Percentiles rank a stretch among this genome's conserved stretches.
Conservation (phyloP, 2,888 invertebrate species). For the Germaria angustata region DNA sequence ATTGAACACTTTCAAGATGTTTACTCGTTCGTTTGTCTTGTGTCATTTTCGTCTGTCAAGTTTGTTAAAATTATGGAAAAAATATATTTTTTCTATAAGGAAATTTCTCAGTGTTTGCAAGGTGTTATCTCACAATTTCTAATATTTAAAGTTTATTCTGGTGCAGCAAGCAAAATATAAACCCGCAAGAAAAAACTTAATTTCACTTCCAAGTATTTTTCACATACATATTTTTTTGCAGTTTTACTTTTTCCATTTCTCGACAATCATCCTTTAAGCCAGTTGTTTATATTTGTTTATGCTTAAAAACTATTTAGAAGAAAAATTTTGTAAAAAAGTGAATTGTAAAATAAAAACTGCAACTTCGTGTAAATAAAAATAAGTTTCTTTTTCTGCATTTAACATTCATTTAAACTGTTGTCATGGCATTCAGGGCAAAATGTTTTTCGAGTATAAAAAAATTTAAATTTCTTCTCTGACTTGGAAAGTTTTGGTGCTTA, state of each 20-base stretch:
- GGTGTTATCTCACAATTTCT: not conserved
- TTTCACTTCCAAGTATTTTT: conserved; percentile 28
- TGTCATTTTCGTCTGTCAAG: conserved; percentile 33
- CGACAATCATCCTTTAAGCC: conserved; percentile 23
- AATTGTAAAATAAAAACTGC: conserved; percentile 26
- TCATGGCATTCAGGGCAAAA: conserved; percentile 9
- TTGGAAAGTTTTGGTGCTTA: conserved; percentile 22
- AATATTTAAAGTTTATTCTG: conserved; percentile 38
- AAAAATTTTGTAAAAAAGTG: not conserved
- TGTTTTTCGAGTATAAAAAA: conserved; percentile 18
- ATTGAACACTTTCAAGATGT: conserved; percentile 2
- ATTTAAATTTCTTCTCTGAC: conserved; percentile 36
- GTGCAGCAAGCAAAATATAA: not conserved
- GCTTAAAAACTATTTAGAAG: conserved; percentile 32
- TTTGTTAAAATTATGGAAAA: conserved; percentile 36
- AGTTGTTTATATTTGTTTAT: conserved; percentile 60
- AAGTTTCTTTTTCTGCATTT: conserved; percentile 45
- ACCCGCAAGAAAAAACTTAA: not conserved
- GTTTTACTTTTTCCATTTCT: conserved; percentile 10
- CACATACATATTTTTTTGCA: not conserved
- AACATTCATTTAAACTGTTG: conserved; percentile 39
- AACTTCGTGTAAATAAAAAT: conserved; percentile 42
- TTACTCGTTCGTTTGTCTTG: conserved; percentile 14
- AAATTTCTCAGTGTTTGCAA: not conserved
- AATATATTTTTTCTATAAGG: not conserved